These are phyloP conservation scores for Lasioglossum morio DNA, from an alignment of 2,888 invertebrate genomes.

Conservation along the genomic window DNA sequence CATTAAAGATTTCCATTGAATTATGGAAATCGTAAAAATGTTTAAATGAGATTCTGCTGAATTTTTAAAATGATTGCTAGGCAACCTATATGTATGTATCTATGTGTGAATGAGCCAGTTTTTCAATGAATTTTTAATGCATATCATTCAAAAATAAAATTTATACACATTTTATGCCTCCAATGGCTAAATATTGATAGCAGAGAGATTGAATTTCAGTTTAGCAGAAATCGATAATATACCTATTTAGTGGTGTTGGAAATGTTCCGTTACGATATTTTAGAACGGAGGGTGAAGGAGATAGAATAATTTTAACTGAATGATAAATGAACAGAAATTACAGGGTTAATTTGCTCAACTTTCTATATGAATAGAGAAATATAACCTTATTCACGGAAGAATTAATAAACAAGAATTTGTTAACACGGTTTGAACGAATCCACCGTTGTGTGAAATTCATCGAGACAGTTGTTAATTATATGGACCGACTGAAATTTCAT, in stretches of 20 bases:
- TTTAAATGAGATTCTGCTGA: too few relatives aligned
- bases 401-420: constrained; percentile 7
- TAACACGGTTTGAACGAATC: background rate
- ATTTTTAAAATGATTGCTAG: too few relatives aligned
- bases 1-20: too few relatives aligned
- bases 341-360: background rate
- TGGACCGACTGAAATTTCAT: constrained; percentile 6
- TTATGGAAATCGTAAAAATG: too few relatives aligned
- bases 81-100: too few relatives aligned
- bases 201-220: background rate
- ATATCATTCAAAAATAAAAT: too few relatives aligned
- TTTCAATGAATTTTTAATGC: too few relatives aligned
- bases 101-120: too few relatives aligned
- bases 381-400: background rate
- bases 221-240: background rate
- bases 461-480: constrained; percentile 11
- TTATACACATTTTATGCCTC: too few relatives aligned
- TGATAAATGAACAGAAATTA: background rate
- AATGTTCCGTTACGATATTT: background rate
- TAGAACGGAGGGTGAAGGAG: background rate
- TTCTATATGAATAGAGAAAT: background rate
- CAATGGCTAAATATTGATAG: background rate
- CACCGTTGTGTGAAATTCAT: constrained; percentile 2
- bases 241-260: background rate
- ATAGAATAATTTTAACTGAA: background rate